phyloP scores from a whole-genome alignment of 2,113 vertebrate species.

The Pleuronectes platessa region DNA sequence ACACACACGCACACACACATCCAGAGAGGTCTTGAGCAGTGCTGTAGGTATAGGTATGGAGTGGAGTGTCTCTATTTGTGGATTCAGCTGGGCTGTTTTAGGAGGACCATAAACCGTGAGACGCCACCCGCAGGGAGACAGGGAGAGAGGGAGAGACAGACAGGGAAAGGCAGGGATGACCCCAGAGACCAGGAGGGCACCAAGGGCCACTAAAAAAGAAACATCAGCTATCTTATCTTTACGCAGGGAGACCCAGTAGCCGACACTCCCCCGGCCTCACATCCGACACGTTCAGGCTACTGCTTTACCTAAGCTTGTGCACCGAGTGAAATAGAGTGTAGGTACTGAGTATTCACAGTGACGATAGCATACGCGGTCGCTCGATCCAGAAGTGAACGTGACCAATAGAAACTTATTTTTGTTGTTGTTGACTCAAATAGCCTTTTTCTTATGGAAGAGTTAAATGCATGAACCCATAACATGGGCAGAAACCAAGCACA shows the following conservation, averaged over 20 bases:
- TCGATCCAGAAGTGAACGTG: no score
- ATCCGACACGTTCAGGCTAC: slow-evolving; percentile 6
- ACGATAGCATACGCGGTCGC: no score
- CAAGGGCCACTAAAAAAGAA: slow-evolving; percentile 64
- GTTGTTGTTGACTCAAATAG: no score
- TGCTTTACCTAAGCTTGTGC: not conserved
- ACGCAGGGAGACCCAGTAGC: not conserved
- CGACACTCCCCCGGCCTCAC: slow-evolving; percentile 8
- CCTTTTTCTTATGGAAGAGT: no score
- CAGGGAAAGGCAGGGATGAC: slow-evolving; percentile 12
- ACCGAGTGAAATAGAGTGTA: not conserved
- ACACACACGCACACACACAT: not conserved
- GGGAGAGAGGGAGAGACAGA: slow-evolving; percentile 35
- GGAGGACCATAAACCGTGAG: slow-evolving; percentile 70
- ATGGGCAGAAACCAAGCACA: no score
- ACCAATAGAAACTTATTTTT: no score
- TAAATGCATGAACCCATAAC: no score
- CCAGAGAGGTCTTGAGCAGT: slow-evolving; percentile 8
- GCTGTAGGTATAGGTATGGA: slow-evolving; percentile 22
- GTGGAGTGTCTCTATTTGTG: slow-evolving; percentile 68
- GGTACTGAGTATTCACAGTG: not conserved
- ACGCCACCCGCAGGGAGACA: slow-evolving; percentile 49
- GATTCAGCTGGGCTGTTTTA: slow-evolving; percentile 78
- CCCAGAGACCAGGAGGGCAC: slow-evolving; percentile 41
- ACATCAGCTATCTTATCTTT: slow-evolving; percentile 59